These are phyloP conservation scores for Synergus laeviventris DNA, from an alignment of 2,888 invertebrate species.

Conservation along the genomic window DNA sequence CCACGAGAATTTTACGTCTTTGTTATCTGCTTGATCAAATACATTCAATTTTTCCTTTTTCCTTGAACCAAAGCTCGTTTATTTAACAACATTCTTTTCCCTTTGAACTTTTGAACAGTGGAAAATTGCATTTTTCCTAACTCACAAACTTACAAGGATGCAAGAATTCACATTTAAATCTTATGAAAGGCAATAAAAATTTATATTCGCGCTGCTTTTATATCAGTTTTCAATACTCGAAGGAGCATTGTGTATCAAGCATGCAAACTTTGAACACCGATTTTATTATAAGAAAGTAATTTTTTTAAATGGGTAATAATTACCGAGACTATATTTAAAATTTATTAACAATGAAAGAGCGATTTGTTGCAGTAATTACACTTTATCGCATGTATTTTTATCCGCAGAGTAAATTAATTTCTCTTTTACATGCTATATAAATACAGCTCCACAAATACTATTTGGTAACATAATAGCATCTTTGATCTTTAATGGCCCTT, in stretches of 20 bases:
- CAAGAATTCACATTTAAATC: neutral
- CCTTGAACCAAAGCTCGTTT: conserved; percentile 11
- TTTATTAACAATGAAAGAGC: too few species aligned
- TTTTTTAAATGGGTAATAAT: too few species aligned
- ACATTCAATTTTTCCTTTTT: neutral
- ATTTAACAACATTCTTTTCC: neutral
- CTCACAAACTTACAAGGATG: neutral
- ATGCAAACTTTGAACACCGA: too few species aligned
- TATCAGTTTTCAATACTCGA: too few species aligned
- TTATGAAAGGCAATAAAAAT: neutral
- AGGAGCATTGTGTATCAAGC: too few species aligned
- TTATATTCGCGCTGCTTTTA: neutral
- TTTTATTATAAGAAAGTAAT: too few species aligned
- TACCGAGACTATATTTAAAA: too few species aligned
- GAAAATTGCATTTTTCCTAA: neutral
- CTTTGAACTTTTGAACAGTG: conserved; percentile 7
- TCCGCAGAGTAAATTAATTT: too few species aligned
- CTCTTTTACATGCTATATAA: too few species aligned
- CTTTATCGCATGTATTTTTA: too few species aligned
- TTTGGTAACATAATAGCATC: neutral
- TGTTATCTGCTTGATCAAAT: conserved; percentile 2
- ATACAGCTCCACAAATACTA: too few species aligned
- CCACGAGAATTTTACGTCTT: conserved; percentile 1
- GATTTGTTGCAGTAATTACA: too few species aligned
- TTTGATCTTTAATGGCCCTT: neutral